These are phyloP conservation scores for Diabrotica balteata DNA, from an alignment of 2,888 invertebrate species.

Conservation along the genomic window DNA sequence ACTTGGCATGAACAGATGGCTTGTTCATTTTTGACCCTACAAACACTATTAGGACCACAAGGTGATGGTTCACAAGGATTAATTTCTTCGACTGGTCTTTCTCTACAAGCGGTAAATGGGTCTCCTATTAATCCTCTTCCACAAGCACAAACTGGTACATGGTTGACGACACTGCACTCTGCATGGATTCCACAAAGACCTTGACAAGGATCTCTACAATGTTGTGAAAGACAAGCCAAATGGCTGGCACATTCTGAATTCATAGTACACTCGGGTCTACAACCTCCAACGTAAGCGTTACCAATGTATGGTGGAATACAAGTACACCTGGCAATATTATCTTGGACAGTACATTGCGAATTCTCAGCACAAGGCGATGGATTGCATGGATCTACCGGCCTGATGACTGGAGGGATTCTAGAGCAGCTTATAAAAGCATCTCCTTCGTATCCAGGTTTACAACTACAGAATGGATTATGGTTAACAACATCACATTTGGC, in stretches of 20 bases:
- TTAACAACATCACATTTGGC: conserved; percentile 81
- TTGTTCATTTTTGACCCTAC: conserved; percentile 64
- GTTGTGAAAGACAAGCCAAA: conserved; percentile 81
- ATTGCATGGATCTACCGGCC: conserved; percentile 69
- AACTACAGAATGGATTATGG: conserved; percentile 83
- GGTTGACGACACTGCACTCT: conserved; percentile 82
- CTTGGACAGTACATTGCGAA: conserved; percentile 75
- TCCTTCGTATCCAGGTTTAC: conserved; percentile 78
- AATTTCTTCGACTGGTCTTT: conserved; percentile 58
- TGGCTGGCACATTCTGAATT: conserved; percentile 82
- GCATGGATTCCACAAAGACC: conserved; percentile 85
- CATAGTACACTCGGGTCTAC: conserved; percentile 83
- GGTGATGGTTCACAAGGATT: conserved; percentile 69
- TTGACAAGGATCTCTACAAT: conserved; percentile 85
- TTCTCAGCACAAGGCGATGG: conserved; percentile 87
- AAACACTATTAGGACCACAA: conserved; percentile 69
- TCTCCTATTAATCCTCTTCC: conserved; percentile 79
- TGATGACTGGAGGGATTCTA: conserved; percentile 55
- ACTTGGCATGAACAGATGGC: conserved; percentile 70
- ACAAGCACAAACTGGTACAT: conserved; percentile 84
- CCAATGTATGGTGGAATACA: conserved; percentile 89
- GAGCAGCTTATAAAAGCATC: conserved; percentile 86
- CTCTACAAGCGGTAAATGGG: conserved; percentile 81
- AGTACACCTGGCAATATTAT: conserved; percentile 76
- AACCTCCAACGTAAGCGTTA: conserved; percentile 85